Evolutionary conservation across 2,113 vertebrate genomes (phyloP).

Genomic region (Macrotus californicus): DNA sequence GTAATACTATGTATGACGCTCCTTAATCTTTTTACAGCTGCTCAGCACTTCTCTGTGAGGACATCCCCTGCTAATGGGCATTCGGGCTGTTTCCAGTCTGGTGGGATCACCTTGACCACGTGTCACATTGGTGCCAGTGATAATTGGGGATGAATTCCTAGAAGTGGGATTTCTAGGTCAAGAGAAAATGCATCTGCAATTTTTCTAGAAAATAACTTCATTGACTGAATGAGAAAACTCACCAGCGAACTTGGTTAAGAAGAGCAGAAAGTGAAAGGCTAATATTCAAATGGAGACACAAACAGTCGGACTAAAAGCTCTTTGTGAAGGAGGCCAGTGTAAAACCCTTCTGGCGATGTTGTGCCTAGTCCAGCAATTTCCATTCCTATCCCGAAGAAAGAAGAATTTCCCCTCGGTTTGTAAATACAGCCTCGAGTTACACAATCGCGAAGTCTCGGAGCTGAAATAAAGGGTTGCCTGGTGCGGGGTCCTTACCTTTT

Average conservation of each 20-base stretch:
- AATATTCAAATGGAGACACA: slow-evolving; percentile 38
- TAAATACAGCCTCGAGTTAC: slow-evolving; percentile 26
- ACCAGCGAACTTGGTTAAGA: slow-evolving; percentile 41
- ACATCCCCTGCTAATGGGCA: neutral
- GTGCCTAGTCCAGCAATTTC: neutral
- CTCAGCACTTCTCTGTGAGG: neutral
- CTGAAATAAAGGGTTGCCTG: neutral
- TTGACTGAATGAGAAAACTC: slow-evolving; percentile 32
- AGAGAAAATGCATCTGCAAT: slow-evolving; percentile 2
- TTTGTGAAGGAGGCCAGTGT: neutral
- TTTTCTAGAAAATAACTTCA: slow-evolving; percentile 40
- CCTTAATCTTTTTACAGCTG: neutral
- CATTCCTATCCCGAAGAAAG: neutral
- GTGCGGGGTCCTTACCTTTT: neutral
- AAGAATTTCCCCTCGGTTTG: slow-evolving; percentile 32
- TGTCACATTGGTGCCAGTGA: neutral
- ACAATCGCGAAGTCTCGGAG: slow-evolving; percentile 25
- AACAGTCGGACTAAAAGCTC: slow-evolving; percentile 21
- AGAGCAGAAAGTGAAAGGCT: slow-evolving; percentile 48
- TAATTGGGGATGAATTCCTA: neutral
- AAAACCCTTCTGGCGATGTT: neutral
- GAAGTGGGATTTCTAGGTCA: slow-evolving; percentile 13
- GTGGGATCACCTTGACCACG: neutral
- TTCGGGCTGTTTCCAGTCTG: neutral
- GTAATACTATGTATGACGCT: neutral